These are phyloP conservation scores for Aradophagus sp. DNA, from an alignment of 1,140 invertebrate species.

Conservation along the genomic window DNA sequence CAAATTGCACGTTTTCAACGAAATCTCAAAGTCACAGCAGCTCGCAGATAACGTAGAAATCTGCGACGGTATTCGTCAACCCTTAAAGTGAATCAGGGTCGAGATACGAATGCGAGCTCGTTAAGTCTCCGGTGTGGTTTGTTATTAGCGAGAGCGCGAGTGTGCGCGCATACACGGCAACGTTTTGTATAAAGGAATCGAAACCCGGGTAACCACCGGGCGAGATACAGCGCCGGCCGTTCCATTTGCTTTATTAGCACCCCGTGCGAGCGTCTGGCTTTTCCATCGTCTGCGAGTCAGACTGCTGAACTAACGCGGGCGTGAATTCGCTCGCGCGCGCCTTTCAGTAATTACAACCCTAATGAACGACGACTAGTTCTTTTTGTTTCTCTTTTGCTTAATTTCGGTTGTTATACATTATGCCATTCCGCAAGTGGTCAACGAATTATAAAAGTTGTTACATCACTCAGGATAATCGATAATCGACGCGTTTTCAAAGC, in stretches of 20 bases:
- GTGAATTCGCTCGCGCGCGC: conserved; percentile 20
- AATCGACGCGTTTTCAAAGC: too few species aligned
- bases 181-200: conserved; percentile 31
- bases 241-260: conserved; percentile 52
- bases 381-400: too few species aligned
- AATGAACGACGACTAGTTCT: conserved; percentile 7
- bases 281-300: conserved; percentile 15
- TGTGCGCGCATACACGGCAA: conserved; percentile 4
- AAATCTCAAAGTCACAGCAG: too few species aligned
- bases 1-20: too few species aligned
- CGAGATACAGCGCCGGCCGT: conserved; percentile 22
- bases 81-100: conserved; percentile 37
- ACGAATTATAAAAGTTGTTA: too few species aligned
- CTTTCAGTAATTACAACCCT: conserved; percentile 22
- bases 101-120: conserved; percentile 41
- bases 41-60: too few species aligned
- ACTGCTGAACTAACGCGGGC: conserved; percentile 18
- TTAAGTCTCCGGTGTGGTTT: conserved; percentile 42
- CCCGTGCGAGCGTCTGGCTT: conserved; percentile 8
- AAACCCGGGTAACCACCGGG: conserved; percentile 31
- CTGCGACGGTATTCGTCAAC: conserved; percentile 26
- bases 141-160: conserved; percentile 32
- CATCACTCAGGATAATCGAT: too few species aligned
- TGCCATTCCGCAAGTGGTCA: too few species aligned
- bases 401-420: too few species aligned